Evolutionary conservation across 2,113 vertebrate genomes (phyloP), one percentile per base, ranked within the genome.

Genomic region (Puma concolor): DNA sequence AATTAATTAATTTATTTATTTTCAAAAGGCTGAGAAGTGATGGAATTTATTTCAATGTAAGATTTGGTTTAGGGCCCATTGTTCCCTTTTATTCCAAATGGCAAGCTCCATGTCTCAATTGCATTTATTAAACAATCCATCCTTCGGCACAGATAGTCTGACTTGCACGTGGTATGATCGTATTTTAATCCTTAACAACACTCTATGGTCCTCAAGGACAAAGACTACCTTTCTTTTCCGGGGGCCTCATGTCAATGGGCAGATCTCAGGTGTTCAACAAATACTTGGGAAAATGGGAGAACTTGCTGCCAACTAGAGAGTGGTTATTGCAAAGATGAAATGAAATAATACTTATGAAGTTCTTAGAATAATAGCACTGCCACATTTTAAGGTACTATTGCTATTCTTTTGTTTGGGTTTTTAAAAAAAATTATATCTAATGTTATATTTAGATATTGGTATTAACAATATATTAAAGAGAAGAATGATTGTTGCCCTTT

Each of bases 21-120:
- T 44, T 44, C 44, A 44, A 44, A 44, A 44, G 44, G 44, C 44
- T 44, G 44, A 44, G 44, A 44, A 44, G 44, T 44, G 44, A 44
- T 67, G 60, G 80, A 91, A 91, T 69, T 79, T 77, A 57, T 91
- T 91, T 95, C 86, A 79, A 31, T 23, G 29, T 66, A 48, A 80
- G 60, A 86, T 69, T 63, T 38, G 23, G 50, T 63, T 91, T 91
- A 67, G 63, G 38, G 27, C 31, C 60, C 80, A 91, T 77, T 36
- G 14, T 74, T 57, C 11, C 60, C 50, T 71, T 86, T 71, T 69
- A 25, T 86, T 86, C 33, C 60, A 85, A 60, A 79, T 48, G 88
- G 60, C 38, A 79, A 60, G 9, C 50, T 84, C 36, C 84, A 50
- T 79, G 38, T 71, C 33, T 50, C 31, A 48, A 27, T 0, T 33